These are phyloP conservation scores for Australoheros facetus DNA, from an alignment of 2,797 vertebrate species.

Conservation along the genomic window DNA sequence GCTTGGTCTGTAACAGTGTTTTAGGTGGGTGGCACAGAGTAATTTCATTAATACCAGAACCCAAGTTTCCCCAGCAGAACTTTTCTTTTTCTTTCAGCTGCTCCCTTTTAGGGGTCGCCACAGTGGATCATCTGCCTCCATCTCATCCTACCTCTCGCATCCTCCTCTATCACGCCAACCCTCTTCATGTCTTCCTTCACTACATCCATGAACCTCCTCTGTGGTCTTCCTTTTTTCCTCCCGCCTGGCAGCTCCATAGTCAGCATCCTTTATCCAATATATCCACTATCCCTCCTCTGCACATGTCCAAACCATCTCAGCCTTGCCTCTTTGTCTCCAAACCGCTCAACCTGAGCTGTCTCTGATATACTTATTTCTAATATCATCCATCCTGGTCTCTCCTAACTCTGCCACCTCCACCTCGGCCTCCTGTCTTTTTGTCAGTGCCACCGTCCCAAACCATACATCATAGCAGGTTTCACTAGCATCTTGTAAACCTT, in stretches of 20 bases:
- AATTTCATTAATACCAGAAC: not conserved
- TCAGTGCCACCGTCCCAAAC: not conserved
- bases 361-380: not conserved
- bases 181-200: not conserved
- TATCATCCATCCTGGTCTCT: not conserved
- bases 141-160: not conserved
- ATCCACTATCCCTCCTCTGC: not conserved
- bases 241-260: not conserved
- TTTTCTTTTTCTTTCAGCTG: not conserved
- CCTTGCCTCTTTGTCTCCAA: not conserved
- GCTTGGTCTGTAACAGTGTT: not conserved
- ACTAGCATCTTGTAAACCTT: not conserved
- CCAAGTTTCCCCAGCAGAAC: not conserved
- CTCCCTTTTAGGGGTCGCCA: not conserved
- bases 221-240: not conserved
- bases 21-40: not conserved
- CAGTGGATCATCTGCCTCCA: not conserved
- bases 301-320: not conserved
- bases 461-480: not conserved
- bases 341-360: not conserved
- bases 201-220: too few relatives aligned
- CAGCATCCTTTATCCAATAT: not conserved
- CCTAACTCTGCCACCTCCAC: not conserved
- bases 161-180: not conserved
- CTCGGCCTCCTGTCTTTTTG: not conserved